A percentile compares a stretch with the other conserved stretches of the same genome.
Evolutionary conservation across 2,888 invertebrate genomes (phyloP).

Genomic region (Phasia obesa): DNA sequence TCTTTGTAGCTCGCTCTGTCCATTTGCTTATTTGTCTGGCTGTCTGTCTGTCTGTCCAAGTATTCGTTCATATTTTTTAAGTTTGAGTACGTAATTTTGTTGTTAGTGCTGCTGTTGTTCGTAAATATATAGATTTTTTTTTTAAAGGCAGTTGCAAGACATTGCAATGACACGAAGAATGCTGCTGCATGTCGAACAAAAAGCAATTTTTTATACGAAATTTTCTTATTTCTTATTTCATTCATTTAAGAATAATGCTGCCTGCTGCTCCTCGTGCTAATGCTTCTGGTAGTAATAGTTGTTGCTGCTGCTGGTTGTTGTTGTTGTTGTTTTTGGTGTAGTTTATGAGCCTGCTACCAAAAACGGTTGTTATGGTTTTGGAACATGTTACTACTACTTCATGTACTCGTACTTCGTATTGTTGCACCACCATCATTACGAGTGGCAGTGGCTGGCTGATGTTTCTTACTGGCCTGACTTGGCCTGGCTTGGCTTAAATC

Average conservation of each 20-base stretch:
- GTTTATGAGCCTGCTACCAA: conserved; percentile 67
- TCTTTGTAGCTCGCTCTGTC: conserved; percentile 17
- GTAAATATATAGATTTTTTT: conserved; percentile 54
- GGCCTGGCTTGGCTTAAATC: conserved; percentile 53
- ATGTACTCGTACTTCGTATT: conserved; percentile 33
- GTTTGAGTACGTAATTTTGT: conserved; percentile 33
- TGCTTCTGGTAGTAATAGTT: conserved; percentile 52
- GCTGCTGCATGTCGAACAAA: conserved; percentile 68
- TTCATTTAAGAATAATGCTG: conserved; percentile 51
- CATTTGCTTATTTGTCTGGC: neutral
- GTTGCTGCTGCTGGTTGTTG: neutral
- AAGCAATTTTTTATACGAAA: conserved; percentile 51
- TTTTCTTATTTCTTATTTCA: conserved; percentile 57
- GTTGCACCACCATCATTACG: conserved; percentile 13
- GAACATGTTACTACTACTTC: conserved; percentile 61
- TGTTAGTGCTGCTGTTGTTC: conserved; percentile 37
- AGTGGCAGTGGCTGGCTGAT: conserved; percentile 32
- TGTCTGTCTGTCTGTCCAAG: neutral
- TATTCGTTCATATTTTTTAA: conserved; percentile 46
- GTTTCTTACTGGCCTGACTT: conserved; percentile 34
- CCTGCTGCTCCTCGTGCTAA: conserved; percentile 39
- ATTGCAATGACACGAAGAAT: conserved; percentile 70
- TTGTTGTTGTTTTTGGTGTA: conserved; percentile 49
- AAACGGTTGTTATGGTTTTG: conserved; percentile 68
- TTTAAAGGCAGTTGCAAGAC: conserved; percentile 69